Evolutionary conservation across 2,797 vertebrate genomes (phyloP).

Genomic region (Falco novaeseelandiae): DNA sequence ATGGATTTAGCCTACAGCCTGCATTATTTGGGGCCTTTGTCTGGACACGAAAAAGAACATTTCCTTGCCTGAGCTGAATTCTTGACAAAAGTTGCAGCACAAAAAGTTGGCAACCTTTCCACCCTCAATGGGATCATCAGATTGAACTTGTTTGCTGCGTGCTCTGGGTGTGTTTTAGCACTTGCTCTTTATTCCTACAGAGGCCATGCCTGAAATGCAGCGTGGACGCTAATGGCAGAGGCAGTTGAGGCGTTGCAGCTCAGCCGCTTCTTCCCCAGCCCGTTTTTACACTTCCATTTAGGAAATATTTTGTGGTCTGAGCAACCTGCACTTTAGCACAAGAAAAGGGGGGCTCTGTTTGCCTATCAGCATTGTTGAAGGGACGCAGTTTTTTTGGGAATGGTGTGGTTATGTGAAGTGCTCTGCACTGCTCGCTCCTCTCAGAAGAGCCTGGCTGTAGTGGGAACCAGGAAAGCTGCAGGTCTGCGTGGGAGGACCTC

Average conservation of each 20-base stretch:
- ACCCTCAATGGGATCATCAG: neutral
- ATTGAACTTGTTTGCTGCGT: neutral
- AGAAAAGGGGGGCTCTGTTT: neutral
- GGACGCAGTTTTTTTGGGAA: neutral
- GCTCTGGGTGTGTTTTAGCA: neutral
- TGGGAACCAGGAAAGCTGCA: neutral
- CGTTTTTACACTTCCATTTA: neutral
- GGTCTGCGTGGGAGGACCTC: neutral
- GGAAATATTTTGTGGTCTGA: neutral
- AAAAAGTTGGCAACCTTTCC: neutral
- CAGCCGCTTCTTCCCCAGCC: neutral
- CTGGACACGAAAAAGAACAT: neutral
- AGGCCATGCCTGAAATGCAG: neutral
- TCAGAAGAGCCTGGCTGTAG: neutral
- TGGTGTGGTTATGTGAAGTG: fast-evolving
- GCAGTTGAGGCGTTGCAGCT: neutral
- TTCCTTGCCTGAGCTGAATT: neutral
- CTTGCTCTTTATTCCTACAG: neutral
- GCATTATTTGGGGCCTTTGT: neutral
- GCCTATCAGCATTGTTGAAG: neutral
- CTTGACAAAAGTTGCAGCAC: neutral
- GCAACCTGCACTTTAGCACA: neutral
- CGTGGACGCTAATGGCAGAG: neutral
- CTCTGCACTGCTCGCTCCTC: neutral
- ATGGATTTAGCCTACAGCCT: neutral